phyloP scores from a whole-genome alignment of 1,140 invertebrate genomes.

The Penaeus indicus region DNA sequence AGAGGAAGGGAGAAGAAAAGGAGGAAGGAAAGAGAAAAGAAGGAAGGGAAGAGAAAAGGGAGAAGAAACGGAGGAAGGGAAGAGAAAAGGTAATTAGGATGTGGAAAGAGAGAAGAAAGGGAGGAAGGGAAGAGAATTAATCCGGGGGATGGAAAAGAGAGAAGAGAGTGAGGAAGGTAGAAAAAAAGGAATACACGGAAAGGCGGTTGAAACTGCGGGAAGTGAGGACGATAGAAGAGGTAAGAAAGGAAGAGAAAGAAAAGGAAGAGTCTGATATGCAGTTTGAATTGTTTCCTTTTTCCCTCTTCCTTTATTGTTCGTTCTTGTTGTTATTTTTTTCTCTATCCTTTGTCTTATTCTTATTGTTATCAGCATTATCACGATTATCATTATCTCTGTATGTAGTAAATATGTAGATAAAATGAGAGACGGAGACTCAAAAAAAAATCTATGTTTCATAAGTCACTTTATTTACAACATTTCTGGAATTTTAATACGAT shows the following conservation, averaged over 20 bases:
- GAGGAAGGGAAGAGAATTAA: not conserved
- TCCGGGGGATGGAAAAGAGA: not conserved
- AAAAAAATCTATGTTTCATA: not conserved
- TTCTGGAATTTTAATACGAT: not conserved
- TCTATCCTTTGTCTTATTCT: not conserved
- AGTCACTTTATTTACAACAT: not conserved
- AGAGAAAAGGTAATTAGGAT: not conserved
- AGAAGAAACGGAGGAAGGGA: not conserved
- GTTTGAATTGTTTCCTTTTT: no score
- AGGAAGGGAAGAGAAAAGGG: not conserved
- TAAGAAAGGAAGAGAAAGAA: not conserved
- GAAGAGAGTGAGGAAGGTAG: not conserved
- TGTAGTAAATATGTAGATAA: not conserved
- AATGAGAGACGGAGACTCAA: no score
- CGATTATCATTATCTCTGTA: not conserved
- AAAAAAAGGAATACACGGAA: no score
- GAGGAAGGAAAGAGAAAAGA: not conserved
- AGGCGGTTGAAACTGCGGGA: no score
- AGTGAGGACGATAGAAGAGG: not conserved
- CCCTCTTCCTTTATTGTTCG: no score
- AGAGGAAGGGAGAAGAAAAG: not conserved
- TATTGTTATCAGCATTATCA: not conserved
- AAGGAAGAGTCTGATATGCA: no score
- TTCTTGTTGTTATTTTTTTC: not conserved
- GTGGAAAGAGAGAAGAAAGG: not conserved